Evolutionary conservation across 1,140 invertebrate species (phyloP), one percentile per base, ranked within the genome.

Genomic region (Stenopsyche tienmushanensis): DNA sequence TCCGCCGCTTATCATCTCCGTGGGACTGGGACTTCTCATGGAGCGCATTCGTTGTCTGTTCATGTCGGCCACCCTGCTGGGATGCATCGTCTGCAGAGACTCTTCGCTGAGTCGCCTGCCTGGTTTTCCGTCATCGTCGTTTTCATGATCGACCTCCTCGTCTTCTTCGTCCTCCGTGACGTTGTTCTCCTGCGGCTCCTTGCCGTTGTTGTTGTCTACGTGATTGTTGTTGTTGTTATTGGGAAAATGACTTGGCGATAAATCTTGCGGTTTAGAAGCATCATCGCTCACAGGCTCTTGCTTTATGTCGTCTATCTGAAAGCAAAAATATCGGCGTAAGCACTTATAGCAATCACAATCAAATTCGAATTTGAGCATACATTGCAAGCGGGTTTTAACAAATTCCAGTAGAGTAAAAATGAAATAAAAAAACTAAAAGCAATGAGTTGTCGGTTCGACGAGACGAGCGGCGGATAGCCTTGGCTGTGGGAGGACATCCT

Each of bases 261-360:
- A 57, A 60, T 73, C 72, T 25, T 72, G 69, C 29, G 74, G 73
- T 15, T 80, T 79, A n/a, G 76, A 73, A 53, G 80, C 80, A 64
- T 78, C 79, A 65, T 82, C 76, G 72, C 80, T 82, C 45, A 77
- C 73, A 39, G 81, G 80, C 69, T 84, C 83, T 71, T 84, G 81
- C 71, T 82, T 82, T 52, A 82, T 81, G 59, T 81, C 78, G 72
- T 80, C 77, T 66, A 80, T 76, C 69, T 71, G 65, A 39, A 67
- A 70, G 34, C 62, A 57, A 66, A 53, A 50, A n/a, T 20, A 55
- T 67, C n/a, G 39, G 15, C n/a, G n/a, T n/a, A n/a, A n/a, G n/a
- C n/a, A n/a, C n/a, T n/a, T n/a, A 34, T 52, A 62, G 2, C 29
- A 34, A 52, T 52, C 60, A 54, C 15, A 21, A 21, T n/a, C n/a